Conservation (phyloP, 2,113 vertebrate genomes). For the Oxygymnocypris stewartii region DNA sequence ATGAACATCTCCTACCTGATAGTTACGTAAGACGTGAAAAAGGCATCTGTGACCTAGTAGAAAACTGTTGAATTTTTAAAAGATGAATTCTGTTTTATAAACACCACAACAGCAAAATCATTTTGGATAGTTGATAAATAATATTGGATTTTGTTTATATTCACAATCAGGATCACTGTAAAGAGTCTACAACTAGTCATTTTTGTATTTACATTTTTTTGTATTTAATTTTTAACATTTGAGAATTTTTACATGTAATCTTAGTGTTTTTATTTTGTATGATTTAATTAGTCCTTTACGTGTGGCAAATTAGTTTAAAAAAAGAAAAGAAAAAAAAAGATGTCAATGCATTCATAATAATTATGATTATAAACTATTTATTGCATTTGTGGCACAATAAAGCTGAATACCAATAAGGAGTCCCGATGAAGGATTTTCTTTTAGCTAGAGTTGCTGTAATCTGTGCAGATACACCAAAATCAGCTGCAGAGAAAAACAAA, state of each 20-base stretch:
- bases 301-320: not conserved
- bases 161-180: not conserved
- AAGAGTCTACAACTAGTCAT: no score
- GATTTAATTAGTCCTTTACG: not conserved
- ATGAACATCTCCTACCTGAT: not conserved
- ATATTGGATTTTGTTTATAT: not conserved
- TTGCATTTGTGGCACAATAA: not conserved
- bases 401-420: slow-evolving; percentile 54
- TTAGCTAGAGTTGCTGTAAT: slow-evolving; percentile 57
- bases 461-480: slow-evolving; percentile 59
- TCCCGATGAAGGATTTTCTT: slow-evolving; percentile 58
- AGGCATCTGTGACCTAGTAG: not conserved
- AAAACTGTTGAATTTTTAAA: not conserved
- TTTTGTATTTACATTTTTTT: no score
- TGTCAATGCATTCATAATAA: not conserved
- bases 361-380: not conserved
- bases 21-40: not conserved
- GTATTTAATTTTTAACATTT: not conserved
- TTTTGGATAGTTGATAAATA: not conserved
- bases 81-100: not conserved
- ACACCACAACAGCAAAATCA: not conserved
- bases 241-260: no score
- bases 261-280: not conserved
- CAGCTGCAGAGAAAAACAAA: slow-evolving; percentile 46
- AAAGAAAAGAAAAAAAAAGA: not conserved